These are phyloP conservation scores for Choloepus didactylus DNA, from an alignment of 2,797 vertebrate genomes.

Conservation along the genomic window DNA sequence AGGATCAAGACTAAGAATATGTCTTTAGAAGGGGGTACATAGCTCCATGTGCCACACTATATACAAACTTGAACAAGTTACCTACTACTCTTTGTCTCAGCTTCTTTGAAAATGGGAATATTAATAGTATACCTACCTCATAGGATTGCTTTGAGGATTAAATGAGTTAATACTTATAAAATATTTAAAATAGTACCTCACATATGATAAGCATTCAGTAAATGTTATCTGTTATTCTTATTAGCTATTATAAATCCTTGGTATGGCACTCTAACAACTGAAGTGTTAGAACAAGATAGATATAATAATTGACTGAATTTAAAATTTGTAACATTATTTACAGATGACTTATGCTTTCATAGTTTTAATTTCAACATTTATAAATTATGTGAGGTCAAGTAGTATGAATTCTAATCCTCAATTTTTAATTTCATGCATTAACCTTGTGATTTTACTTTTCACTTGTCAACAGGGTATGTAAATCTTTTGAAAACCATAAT, in stretches of 20 bases:
- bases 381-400: background rate
- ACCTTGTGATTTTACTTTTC: constrained; percentile 51
- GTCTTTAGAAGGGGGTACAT: too few relatives aligned
- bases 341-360: constrained; percentile 3
- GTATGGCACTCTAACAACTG: background rate
- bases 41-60: too few relatives aligned
- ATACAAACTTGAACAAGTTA: background rate
- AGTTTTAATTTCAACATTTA: constrained; percentile 23
- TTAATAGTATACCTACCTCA: background rate
- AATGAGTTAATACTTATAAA: background rate
- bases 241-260: constrained; percentile 31
- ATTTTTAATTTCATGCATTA: background rate
- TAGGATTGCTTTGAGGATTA: background rate
- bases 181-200: background rate
- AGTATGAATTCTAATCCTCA: background rate
- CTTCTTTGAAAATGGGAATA: background rate
- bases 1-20: too few relatives aligned
- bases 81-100: background rate
- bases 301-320: background rate
- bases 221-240: background rate
- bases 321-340: constrained; percentile 28
- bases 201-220: background rate
- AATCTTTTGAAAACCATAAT: constrained; percentile 41
- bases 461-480: background rate
- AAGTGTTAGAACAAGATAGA: background rate